Conservation (phyloP, 2,888 invertebrate species). For the Orthosia gracilis region DNA sequence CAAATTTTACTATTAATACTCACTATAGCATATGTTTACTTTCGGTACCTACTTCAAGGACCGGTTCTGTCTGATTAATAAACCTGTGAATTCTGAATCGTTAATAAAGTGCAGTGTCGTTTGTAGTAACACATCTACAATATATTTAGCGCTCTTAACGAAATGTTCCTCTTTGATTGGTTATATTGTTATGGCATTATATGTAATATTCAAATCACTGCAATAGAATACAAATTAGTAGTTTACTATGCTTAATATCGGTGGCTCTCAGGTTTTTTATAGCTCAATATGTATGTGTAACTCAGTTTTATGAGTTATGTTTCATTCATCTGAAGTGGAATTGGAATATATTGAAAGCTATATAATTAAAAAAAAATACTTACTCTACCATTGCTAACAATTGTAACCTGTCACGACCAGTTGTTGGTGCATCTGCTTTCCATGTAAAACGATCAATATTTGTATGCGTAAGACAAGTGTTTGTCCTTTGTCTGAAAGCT, state of each 20-base stretch:
- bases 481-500: conserved; percentile 37
- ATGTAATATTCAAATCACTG: conserved; percentile 24
- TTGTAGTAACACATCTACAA: conserved; percentile 48
- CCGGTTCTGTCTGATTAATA: conserved; percentile 63
- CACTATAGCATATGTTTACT: conserved; percentile 62
- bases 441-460: conserved; percentile 58
- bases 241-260: conserved; percentile 15
- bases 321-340: conserved; percentile 21
- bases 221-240: conserved; percentile 12
- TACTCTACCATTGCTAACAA: conserved; percentile 16
- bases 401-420: conserved; percentile 50
- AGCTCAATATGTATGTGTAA: conserved; percentile 16
- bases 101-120: conserved; percentile 39
- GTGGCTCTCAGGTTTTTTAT: conserved; percentile 11
- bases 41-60: conserved; percentile 57
- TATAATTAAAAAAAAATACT: conserved; percentile 40
- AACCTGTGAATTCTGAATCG: conserved; percentile 58
- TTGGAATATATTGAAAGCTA: conserved; percentile 14
- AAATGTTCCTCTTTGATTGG: conserved; percentile 34
- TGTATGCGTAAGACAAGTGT: conserved; percentile 55
- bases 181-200: conserved; percentile 32
- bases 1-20: conserved; percentile 65
- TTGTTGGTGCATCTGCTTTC: conserved; percentile 59
- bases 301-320: conserved; percentile 31
- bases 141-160: conserved; percentile 43